Evolutionary conservation across 37 sponge, comb jelly and placozoan species (phyloP).

Genomic region (Haliclona indistincta): DNA sequence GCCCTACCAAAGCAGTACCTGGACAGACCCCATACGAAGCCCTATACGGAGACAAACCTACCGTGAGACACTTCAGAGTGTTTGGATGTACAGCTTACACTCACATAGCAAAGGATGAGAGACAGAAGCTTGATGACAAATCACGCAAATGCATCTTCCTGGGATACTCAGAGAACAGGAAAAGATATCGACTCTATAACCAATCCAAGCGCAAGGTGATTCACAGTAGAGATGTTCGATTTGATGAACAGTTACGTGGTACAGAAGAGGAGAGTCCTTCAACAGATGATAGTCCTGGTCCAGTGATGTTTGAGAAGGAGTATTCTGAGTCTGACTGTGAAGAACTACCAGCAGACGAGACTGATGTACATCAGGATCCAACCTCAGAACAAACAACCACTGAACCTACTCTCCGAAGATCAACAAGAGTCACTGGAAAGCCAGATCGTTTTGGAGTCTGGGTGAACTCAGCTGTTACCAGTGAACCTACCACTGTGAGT

Average conservation of each 20-base stretch:
- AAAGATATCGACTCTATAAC: slow-evolving; percentile 34
- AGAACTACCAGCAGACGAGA: slow-evolving; percentile 8
- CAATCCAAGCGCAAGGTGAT: slow-evolving; percentile 4
- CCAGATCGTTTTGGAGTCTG: slow-evolving; percentile 22
- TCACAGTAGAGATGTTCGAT: slow-evolving; percentile 24
- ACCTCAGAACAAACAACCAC: too few species aligned
- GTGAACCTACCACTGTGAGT: slow-evolving; percentile 8
- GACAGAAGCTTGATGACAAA: slow-evolving; percentile 21
- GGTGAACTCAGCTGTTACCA: background rate
- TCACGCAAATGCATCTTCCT: slow-evolving; percentile 21
- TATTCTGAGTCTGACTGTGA: background rate
- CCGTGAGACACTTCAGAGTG: slow-evolving; percentile 16
- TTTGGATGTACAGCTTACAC: slow-evolving; percentile 23
- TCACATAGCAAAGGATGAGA: slow-evolving; percentile 33
- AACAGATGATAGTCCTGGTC: too few species aligned
- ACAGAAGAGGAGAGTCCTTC: too few species aligned
- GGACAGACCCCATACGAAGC: slow-evolving; percentile 31
- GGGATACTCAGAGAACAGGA: slow-evolving; percentile 20
- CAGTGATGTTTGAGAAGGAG: too few species aligned
- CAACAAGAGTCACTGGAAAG: slow-evolving; percentile 3
- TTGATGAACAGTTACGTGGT: slow-evolving; percentile 5
- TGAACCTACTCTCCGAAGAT: background rate
- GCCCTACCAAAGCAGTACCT: slow-evolving; percentile 20
- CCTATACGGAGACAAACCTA: slow-evolving; percentile 14
- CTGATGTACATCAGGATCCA: background rate